These are phyloP conservation scores for Neopipo cinnamomea DNA, from an alignment of 2,113 vertebrate species.

Conservation along the genomic window DNA sequence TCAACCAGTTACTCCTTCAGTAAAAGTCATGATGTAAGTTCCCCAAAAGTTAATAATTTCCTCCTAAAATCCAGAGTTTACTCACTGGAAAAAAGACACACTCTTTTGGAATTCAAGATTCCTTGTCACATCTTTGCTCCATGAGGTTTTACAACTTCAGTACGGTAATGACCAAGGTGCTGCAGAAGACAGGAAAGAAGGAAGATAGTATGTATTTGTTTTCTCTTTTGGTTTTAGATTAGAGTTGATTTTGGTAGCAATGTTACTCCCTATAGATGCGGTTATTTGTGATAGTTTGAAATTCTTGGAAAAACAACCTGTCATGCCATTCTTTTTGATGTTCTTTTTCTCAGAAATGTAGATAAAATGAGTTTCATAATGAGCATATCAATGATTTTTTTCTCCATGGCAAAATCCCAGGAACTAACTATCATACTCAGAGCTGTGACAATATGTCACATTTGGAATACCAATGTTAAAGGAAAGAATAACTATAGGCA, in stretches of 20 bases:
- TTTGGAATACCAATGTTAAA: background rate
- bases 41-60: background rate
- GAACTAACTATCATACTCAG: background rate
- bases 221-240: background rate
- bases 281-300: background rate
- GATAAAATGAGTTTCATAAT: background rate
- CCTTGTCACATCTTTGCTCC: background rate
- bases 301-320: background rate
- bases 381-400: background rate
- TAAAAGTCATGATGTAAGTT: background rate
- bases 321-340: background rate
- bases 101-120: background rate
- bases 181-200: background rate
- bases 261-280: background rate
- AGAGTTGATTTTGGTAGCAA: background rate
- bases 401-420: background rate
- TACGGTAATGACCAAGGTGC: background rate
- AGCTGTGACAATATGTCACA: background rate
- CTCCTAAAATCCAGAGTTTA: background rate
- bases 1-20: background rate
- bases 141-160: background rate
- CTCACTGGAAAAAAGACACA: background rate
- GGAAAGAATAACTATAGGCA: background rate
- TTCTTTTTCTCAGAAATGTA: background rate
- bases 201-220: background rate